Percentiles rank a stretch among this genome's conserved stretches.
These are phyloP conservation scores for Sarcophaga rosellei DNA, from an alignment of 2,888 invertebrate species.

Conservation along the genomic window DNA sequence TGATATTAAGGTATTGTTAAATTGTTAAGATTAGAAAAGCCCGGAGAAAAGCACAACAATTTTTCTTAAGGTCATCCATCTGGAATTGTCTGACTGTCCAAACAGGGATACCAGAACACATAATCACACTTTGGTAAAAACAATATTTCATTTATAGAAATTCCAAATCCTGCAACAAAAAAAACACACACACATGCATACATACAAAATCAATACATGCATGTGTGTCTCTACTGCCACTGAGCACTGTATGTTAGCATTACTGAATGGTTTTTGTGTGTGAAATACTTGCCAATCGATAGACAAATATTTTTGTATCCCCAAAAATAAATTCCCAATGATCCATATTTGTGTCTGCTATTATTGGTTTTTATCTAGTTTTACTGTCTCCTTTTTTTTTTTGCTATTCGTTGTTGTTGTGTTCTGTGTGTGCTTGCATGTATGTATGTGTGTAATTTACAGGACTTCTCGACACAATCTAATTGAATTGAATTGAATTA, in stretches of 20 bases:
- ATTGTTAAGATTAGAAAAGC: conserved; percentile 11
- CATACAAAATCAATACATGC: not conserved
- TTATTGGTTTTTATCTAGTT: not conserved
- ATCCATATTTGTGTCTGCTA: conserved; percentile 6
- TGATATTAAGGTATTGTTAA: conserved; percentile 18
- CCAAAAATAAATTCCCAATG: conserved; percentile 36
- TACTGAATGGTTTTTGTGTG: no score
- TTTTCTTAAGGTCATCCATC: conserved; percentile 40
- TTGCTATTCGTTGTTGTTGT: not conserved
- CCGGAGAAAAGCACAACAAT: conserved; percentile 5
- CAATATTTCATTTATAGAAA: not conserved
- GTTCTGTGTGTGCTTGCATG: no score
- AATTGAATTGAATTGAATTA: conserved; percentile 42
- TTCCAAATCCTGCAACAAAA: not conserved
- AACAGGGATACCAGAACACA: not conserved
- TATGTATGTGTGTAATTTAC: conserved; percentile 6
- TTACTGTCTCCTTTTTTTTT: not conserved
- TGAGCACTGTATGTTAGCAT: no score
- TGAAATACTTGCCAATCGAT: no score
- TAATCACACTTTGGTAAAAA: not conserved
- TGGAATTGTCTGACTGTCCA: not conserved
- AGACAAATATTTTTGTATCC: no score
- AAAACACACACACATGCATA: not conserved
- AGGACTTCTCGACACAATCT: conserved; percentile 12
- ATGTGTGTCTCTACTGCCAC: not conserved